Evolutionary conservation across 64 coral and sea anemone species (phyloP).

Genomic region (Actinia tenebrosa): DNA sequence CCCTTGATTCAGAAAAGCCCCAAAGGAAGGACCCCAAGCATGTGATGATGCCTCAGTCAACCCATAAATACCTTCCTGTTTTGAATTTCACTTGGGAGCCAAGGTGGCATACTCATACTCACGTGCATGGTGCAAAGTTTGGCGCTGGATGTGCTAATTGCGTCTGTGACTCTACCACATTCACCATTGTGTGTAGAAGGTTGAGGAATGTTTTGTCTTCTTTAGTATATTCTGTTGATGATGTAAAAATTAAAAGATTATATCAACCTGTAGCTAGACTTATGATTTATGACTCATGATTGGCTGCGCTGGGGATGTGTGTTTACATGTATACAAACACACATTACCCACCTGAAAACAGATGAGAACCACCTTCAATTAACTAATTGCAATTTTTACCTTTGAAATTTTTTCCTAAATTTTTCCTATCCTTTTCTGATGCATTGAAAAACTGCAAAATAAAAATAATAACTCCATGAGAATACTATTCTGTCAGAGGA

Average conservation of each 20-base stretch:
- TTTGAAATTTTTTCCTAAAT: slow-evolving; percentile 34
- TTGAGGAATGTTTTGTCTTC: slow-evolving; percentile 81
- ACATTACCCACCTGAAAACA: too few relatives aligned
- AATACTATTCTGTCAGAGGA: too few relatives aligned
- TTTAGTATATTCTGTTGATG: slow-evolving; percentile 24
- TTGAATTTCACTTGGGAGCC: too few relatives aligned
- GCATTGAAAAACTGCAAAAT: slow-evolving; percentile 86
- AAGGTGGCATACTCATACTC: not conserved
- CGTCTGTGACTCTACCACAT: slow-evolving; percentile 59
- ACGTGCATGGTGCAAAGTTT: slow-evolving; percentile 63
- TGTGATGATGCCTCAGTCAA: too few relatives aligned
- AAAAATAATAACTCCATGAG: slow-evolving; percentile 7
- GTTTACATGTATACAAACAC: too few relatives aligned
- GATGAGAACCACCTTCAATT: too few relatives aligned
- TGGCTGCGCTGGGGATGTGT: not conserved
- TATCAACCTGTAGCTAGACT: not conserved
- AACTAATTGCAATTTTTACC: not conserved
- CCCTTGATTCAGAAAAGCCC: too few relatives aligned
- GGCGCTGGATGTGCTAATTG: slow-evolving; percentile 25
- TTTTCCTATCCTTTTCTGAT: slow-evolving; percentile 35
- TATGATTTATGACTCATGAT: too few relatives aligned
- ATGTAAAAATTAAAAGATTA: not conserved
- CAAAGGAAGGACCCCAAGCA: too few relatives aligned
- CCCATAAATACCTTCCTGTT: too few relatives aligned
- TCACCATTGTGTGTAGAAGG: slow-evolving; percentile 76